Evolutionary conservation across 2,888 invertebrate species (phyloP), one percentile per base, ranked within the genome.

Genomic region (Cheilosia grossa): DNA sequence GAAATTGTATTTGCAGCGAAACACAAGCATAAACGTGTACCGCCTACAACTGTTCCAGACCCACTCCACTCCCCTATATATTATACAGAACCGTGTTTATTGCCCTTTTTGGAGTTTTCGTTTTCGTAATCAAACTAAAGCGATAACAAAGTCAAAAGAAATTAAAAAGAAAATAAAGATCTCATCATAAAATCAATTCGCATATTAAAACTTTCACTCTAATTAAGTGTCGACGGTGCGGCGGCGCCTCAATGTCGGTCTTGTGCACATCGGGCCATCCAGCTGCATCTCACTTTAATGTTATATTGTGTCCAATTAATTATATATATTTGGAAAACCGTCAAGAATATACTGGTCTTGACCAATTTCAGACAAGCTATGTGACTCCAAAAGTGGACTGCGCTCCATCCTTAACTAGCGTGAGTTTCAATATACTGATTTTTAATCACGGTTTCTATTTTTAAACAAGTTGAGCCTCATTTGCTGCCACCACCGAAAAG

Each of bases 151-250:
- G 33, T 37, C 3, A 64, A 64, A 70, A 44, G 17, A 69, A 75
- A 53, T 30, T 58, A n/a, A 13, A 44, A 27, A 21, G 30, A 53
- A 54, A 61, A 21, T 4, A 5, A 5, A 13, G n/a, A 49, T 44
- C 64, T 53, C 53, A 59, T 59, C 59, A 53, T 40, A 49, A 15
- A 53, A 59, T 53, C 59, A 59, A 70, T 30, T 64, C 15, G 58
- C 40, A 70, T 54, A 63, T 51, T 19, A 73, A 51, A 83, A 83
- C 82, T 83, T 83, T 83, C 82, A 74, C 82, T 83, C 82, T 79
- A 69, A 79, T 83, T 83, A 64, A 63, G 58, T 69, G 51, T 53
- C 30, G 70, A 30, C 30, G 37, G 37, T 13, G 37, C 1, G 30
- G 9, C 30, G 63, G 82, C 82, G 82, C 82, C 82, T 63, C 69